These are phyloP conservation scores for Cetonia aurata DNA, from an alignment of 2,888 invertebrate genomes.

Conservation along the genomic window DNA sequence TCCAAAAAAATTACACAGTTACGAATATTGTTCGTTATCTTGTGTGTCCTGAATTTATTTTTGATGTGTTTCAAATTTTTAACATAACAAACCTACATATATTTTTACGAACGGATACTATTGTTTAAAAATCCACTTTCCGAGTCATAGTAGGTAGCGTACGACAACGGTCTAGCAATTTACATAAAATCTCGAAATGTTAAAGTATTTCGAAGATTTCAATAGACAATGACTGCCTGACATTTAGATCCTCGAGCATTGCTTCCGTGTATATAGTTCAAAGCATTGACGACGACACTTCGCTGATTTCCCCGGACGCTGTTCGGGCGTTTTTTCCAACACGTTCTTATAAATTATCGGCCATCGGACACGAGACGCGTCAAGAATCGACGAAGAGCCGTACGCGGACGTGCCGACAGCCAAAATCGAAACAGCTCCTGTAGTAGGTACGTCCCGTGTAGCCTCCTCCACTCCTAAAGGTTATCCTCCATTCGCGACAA, in stretches of 20 bases:
- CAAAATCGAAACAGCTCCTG: constrained; percentile 49
- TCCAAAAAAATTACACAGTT: too few relatives aligned
- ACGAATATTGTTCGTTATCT: too few relatives aligned
- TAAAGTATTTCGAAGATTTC: constrained; percentile 47
- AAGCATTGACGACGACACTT: constrained; percentile 49
- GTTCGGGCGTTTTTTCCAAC: constrained; percentile 37
- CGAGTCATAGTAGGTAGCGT: not conserved
- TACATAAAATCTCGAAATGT: constrained; percentile 55
- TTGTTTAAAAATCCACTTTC: constrained; percentile 3
- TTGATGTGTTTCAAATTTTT: too few relatives aligned
- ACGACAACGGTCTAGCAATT: constrained; percentile 35
- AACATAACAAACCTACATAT: too few relatives aligned
- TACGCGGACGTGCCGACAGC: constrained; percentile 43
- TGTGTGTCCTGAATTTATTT: too few relatives aligned
- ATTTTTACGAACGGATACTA: not conserved
- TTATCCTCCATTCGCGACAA: constrained; percentile 60
- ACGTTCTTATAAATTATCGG: constrained; percentile 42
- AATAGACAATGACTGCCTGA: constrained; percentile 56
- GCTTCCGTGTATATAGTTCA: constrained; percentile 45
- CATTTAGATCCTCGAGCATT: constrained; percentile 54
- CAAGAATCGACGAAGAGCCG: constrained; percentile 44
- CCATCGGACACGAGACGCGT: constrained; percentile 31
- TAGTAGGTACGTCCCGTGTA: constrained; percentile 47
- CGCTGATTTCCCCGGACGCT: constrained; percentile 47
- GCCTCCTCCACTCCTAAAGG: constrained; percentile 56